Evolutionary conservation across 2,888 invertebrate genomes (phyloP).

Genomic region (Hanleya hanleyi): DNA sequence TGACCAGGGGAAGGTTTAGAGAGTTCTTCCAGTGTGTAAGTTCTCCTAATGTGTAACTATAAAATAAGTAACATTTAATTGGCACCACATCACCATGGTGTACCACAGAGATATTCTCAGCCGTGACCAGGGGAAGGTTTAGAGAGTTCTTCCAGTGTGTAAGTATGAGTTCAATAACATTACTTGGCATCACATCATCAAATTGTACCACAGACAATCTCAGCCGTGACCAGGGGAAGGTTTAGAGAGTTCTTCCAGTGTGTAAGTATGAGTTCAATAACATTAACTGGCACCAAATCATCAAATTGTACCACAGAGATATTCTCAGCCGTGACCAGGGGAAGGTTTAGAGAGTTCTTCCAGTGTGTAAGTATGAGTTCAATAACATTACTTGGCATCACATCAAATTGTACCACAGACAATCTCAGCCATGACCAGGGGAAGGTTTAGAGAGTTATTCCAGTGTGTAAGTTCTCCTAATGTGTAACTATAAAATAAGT

Average conservation of each 20-base stretch:
- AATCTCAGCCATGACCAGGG: conserved; percentile 97
- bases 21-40: conserved; percentile 99
- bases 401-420: no score
- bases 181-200: no score
- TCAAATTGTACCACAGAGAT: conserved; percentile 98
- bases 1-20: conserved; percentile 94
- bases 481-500: conserved; percentile 94
- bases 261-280: conserved; percentile 95
- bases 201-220: no score
- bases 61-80: conserved; percentile 93
- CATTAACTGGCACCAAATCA: conserved; percentile 98
- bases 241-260: conserved; percentile 99
- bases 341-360: conserved; percentile 98
- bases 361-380: conserved; percentile 96
- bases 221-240: conserved; percentile 95
- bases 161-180: no score
- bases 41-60: no score
- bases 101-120: conserved; percentile 98
- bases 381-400: no score
- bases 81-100: conserved; percentile 99
- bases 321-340: conserved; percentile 98
- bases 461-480: no score
- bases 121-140: conserved; percentile 95
- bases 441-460: conserved; percentile 98
- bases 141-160: conserved; percentile 99